Evolutionary conservation across 2,113 vertebrate species (phyloP), one percentile per base, ranked within the genome.

Genomic region (Seriola aureovittata): DNA sequence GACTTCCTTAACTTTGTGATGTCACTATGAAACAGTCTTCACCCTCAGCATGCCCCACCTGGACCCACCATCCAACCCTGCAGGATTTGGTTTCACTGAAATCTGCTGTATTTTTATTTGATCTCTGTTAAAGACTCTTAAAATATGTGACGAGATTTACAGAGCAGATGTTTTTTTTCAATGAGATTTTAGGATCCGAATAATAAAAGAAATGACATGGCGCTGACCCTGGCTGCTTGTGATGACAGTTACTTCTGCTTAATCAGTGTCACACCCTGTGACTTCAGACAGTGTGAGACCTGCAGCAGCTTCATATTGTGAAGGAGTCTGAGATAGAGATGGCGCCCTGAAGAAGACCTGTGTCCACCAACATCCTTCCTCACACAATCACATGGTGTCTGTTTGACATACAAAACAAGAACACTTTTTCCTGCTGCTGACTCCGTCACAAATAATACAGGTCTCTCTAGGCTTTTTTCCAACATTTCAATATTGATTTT

Each of bases 401-500:
- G n/a, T 67, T 76, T 16, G 13, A 76, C 29, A 64, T 75, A 62
- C 78, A 70, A 59, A 71, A 72, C 71, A 66, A 13, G 44, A 25
- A 17, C 50, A 19, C 48, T 66, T 64, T 55, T 69, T 69, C 59
- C 44, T 50, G 34, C 65, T 85, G 78, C 88, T 86, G 89, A 87
- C 86, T 80, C 40, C 5, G 50, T 88, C 69, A 76, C 62, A 75
- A 80, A 91, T 75, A 77, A 80, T 78, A 91, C 75, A 66, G 82
- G 85, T 64, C 80, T 90, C 84, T 46, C 59, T 60, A 87, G 78
- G 73, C 75, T 66, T 76, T 78, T 50, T 71, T 63, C 60, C 63
- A 85, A 88, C 85, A 71, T 88, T 83, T 91, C 84, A 89, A 81
- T 91, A 93, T 93, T 85, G 91, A 92, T 90, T 87, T 87, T 88